Percentiles rank a stretch among this genome's conserved stretches.
Conservation (phyloP, 2,113 vertebrate genomes). For the Fukomys damarensis region DNA sequence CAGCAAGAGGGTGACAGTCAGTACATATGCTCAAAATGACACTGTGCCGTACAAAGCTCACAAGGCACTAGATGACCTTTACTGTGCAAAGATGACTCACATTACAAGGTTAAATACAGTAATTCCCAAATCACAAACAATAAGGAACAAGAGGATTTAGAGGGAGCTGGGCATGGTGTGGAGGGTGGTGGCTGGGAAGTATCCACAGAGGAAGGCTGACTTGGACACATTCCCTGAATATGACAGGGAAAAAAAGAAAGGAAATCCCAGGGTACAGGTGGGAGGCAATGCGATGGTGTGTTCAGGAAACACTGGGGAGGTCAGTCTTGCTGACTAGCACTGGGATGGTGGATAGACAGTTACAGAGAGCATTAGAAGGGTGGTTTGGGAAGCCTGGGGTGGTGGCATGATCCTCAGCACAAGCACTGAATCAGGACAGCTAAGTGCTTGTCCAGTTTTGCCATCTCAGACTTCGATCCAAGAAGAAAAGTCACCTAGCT, state of each 20-base stretch:
- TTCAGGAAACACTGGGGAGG: neutral
- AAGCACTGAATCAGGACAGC: neutral
- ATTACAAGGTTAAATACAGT: neutral
- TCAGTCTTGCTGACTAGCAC: neutral
- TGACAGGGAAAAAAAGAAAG: constrained; percentile 6
- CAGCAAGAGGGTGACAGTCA: neutral
- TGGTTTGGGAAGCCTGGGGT: neutral
- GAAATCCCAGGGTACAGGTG: neutral
- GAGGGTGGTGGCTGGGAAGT: constrained; percentile 24
- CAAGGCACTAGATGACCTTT: neutral
- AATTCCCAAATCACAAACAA: neutral
- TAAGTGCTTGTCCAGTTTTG: neutral
- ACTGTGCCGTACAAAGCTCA: neutral
- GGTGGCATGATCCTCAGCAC: neutral
- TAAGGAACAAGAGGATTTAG: neutral
- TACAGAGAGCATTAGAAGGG: neutral
- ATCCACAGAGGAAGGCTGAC: neutral
- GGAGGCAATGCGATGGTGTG: neutral
- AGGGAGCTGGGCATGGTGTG: neutral
- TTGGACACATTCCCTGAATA: neutral
- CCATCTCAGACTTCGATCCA: neutral
- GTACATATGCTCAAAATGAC: neutral
- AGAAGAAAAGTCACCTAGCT: neutral
- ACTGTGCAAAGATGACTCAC: neutral
- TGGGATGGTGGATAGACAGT: neutral